Base-by-base conservation (phyloP, 2,888 invertebrate species). In the Papilio gigon region DNA sequence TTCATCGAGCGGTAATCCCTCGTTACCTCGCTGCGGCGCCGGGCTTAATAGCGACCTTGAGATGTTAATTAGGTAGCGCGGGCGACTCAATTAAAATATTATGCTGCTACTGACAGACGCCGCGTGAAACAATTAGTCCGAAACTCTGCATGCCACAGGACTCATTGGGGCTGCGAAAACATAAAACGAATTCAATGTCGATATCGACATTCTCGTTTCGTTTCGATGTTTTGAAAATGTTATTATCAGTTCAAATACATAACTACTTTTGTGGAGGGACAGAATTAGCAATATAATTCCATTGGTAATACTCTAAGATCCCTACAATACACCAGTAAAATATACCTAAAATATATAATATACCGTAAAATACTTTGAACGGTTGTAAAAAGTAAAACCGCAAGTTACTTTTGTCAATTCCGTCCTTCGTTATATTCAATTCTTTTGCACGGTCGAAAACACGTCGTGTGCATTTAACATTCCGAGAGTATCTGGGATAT, bases 91-190 rank as follows among this genome's bases (percentile, higher is more conserved):
- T 42, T 30, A 14, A 44, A 65, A 62, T n/a, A n/a, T 14, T 14
- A 20, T 58, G 30, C 59, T 42, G 9, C 50, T 6, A 44, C 12
- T 17, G 30, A 35, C 27, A 56, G 30, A 56, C 62, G 9, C 8
- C 30, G 30, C 14, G 14, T 50, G 47, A 50, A 50, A 47, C 37
- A 60, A 66, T 66, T 66, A 60, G 35, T 50, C 14, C 50, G 27
- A 30, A 47, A 60, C 30, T 35, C 47, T 35, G 50, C 50, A 50
- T 47, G 60, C 27, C 35, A 33, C 25, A 59, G 33, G n/a, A 25
- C 22, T 20, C 27, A 30, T 30, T 66, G 50, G 62, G 42, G 62
- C 17, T 30, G 62, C 12, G 30, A 47, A 5, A 27, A 11, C 6
- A 30, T 53, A 1, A 53, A 12, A 25, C 20, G 11, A 1, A 30